These are phyloP conservation scores for Apeira syringaria DNA, from an alignment of 2,888 invertebrate species.

Conservation along the genomic window DNA sequence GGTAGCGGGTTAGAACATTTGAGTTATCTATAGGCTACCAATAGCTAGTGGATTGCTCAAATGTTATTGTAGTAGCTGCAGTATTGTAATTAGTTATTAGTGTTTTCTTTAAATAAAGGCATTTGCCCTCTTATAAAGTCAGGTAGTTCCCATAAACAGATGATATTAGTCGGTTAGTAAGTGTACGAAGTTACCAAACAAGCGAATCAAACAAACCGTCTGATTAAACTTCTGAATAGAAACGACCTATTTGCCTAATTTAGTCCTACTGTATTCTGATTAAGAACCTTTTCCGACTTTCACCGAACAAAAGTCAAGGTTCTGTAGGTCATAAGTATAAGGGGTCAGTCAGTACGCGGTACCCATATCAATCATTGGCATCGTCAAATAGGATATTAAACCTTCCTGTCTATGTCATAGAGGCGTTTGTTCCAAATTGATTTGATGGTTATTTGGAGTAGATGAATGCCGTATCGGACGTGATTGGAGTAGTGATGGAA, in stretches of 20 bases:
- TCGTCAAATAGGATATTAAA: slow-evolving; percentile 32
- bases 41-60: too few relatives aligned
- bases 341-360: slow-evolving; percentile 47
- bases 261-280: slow-evolving; percentile 31
- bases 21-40: too few relatives aligned
- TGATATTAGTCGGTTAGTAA: too few relatives aligned
- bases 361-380: slow-evolving; percentile 64
- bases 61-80: too few relatives aligned
- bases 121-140: too few relatives aligned
- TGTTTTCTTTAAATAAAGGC: too few relatives aligned
- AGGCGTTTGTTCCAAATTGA: slow-evolving; percentile 26
- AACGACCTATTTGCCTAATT: slow-evolving; percentile 15
- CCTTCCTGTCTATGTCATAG: slow-evolving; percentile 34
- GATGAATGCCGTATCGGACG: slow-evolving; percentile 49
- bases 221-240: slow-evolving; percentile 4
- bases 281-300: slow-evolving; percentile 59
- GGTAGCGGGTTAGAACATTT: too few relatives aligned
- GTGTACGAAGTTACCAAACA: too few relatives aligned
- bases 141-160: too few relatives aligned
- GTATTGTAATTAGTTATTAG: too few relatives aligned
- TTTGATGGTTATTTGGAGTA: slow-evolving; percentile 35
- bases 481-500: slow-evolving; percentile 52
- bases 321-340: slow-evolving; percentile 72
- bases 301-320: slow-evolving; percentile 64
- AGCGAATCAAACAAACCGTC: slow-evolving; percentile 4